Conservation (phyloP, 2,113 vertebrate species). For the Heterocephalus glaber region DNA sequence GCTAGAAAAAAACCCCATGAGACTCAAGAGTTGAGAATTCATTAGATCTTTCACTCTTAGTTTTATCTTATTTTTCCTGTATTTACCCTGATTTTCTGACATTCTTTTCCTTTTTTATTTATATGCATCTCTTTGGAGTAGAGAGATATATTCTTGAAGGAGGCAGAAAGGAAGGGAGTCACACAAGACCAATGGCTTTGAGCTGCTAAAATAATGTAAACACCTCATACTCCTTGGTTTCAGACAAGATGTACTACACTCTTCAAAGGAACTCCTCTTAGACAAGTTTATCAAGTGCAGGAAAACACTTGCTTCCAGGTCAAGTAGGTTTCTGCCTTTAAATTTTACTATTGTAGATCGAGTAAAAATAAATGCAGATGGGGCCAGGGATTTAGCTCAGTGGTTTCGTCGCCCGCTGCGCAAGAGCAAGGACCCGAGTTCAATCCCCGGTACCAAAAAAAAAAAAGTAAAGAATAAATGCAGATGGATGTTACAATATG, state of each 20-base stretch:
- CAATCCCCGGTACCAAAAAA: no score
- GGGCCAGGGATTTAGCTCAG: no score
- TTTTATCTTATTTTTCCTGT: conserved; percentile 15
- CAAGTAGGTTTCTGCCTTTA: conserved; percentile 59
- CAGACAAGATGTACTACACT: conserved; percentile 18
- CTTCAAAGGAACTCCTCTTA: conserved; percentile 16
- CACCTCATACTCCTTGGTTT: conserved; percentile 8
- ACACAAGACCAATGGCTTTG: background rate
- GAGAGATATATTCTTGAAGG: background rate
- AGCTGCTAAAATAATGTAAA: conserved; percentile 25
- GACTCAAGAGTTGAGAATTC: background rate
- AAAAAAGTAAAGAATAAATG: conserved; percentile 18
- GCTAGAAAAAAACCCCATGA: conserved; percentile 33
- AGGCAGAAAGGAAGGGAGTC: background rate
- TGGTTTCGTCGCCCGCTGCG: no score
- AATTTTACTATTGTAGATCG: background rate
- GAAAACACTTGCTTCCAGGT: conserved; percentile 68
- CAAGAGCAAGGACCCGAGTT: no score
- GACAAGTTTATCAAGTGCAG: conserved; percentile 45
- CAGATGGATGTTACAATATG: conserved; percentile 16
- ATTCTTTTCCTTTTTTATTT: background rate
- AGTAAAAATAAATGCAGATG: background rate
- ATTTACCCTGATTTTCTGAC: conserved; percentile 33
- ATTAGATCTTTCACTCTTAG: background rate
- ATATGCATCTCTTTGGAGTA: conserved; percentile 40